Percentiles rank a stretch among this genome's conserved stretches.
phyloP scores from a whole-genome alignment of 2,113 vertebrate species.

The Butorides virescens region DNA sequence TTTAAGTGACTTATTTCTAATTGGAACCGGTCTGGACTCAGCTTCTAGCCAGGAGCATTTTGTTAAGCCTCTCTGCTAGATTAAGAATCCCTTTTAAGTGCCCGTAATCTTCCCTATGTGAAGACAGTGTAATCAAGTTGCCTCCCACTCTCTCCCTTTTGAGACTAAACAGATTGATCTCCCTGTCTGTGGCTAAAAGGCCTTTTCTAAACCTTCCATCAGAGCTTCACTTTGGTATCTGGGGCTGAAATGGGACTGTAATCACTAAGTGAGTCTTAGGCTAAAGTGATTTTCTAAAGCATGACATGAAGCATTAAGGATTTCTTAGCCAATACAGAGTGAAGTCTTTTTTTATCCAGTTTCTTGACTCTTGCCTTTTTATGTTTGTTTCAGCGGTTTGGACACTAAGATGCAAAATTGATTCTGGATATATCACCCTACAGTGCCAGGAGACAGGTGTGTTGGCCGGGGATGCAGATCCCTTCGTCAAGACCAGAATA shows the following conservation, averaged over 20 bases:
- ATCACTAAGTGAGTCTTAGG: conserved; percentile 22
- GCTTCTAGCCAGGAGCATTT: neutral
- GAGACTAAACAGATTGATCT: conserved; percentile 41
- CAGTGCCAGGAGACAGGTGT: neutral
- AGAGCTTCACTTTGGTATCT: neutral
- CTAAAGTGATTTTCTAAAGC: conserved; percentile 27
- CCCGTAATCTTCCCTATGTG: neutral
- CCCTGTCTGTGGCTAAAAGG: conserved; percentile 29
- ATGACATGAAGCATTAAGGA: neutral
- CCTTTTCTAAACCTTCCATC: conserved; percentile 35
- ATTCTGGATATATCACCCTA: neutral
- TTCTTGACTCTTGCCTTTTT: neutral
- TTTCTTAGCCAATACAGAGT: neutral
- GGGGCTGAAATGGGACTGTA: neutral
- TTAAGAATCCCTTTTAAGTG: conserved; percentile 8
- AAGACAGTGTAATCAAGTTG: conserved; percentile 24
- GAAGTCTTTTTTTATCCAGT: neutral
- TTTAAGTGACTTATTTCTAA: neutral
- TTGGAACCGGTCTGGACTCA: neutral
- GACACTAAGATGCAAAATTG: neutral
- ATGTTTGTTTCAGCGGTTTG: neutral
- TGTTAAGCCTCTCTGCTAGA: neutral
- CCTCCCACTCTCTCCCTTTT: neutral
- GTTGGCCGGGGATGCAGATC: neutral
- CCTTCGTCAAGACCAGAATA: neutral